Evolutionary conservation across 2,888 invertebrate genomes (phyloP), one percentile per base, ranked within the genome.

Genomic region (Erebia ligea): DNA sequence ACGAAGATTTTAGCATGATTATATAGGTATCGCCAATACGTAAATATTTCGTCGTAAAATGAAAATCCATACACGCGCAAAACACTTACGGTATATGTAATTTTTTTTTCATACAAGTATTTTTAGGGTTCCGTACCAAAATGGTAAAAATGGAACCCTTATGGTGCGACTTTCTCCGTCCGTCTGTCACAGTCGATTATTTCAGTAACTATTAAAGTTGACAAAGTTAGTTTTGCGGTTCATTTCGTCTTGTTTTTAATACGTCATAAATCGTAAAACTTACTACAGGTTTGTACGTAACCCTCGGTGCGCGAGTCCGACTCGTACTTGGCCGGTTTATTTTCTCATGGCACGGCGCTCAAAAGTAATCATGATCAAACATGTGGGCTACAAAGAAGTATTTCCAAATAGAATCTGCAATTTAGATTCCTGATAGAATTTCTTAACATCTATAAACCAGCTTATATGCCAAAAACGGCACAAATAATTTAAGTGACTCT

Each of bases 401-500:
- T 57, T 66, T n/a, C 66, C 66, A 66, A 57, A 57, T 45, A 57
- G 42, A 56, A 57, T 19, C n/a, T 57, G 45, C 15, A 57, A 57
- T 42, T 57, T 42, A 56, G 45, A 66, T 57, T 57, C 15, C 40
- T 58, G 40, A 69, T 69, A 66, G 42, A 66, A 45, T 68, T 66
- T 45, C 13, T 57, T 66, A 56, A 52, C 15, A 48, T 42, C 34
- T 40, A 11, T 54, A 40, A 54, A 56, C 21, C 42, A 57, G 66
- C 56, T 67, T 67, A 67, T 67, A 58, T 58, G 34, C 58, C 67
- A n/a, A 56, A 65, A 65, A 56, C 17, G 25, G 19, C 10, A 50
- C 34, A 50, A 67, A 52, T 59, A 34, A 40, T 61, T 63, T 68
- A 69, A 57, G 40, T 65, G 59, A 71, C 64, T 68, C 54, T 45